Evolutionary conservation across 1,140 invertebrate species (phyloP).

Genomic region (Pogonomyrmex californicus): DNA sequence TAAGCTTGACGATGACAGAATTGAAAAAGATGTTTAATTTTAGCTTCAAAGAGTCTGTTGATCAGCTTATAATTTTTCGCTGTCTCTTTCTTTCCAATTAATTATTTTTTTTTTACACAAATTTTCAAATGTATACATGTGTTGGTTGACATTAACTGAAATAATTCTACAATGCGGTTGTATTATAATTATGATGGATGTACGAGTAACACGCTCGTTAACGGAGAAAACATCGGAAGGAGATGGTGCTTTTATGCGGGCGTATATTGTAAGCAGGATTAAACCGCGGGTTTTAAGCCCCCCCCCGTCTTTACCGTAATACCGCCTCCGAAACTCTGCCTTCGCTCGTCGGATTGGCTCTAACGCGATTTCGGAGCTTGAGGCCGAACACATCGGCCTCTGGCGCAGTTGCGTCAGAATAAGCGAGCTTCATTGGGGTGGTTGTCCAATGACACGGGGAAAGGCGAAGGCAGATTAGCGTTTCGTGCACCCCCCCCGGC

Average conservation of each 20-base stretch:
- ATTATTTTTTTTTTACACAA: neutral
- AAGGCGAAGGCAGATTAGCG: slow-evolving; percentile 26
- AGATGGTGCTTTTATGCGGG: slow-evolving; percentile 35
- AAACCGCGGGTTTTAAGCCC: slow-evolving; percentile 37
- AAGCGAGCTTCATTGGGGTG: slow-evolving; percentile 38
- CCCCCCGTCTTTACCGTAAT: slow-evolving; percentile 48
- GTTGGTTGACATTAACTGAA: neutral
- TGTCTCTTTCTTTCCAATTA: neutral
- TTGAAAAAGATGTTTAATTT: neutral
- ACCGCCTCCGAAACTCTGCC: slow-evolving; percentile 30
- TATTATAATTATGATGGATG: slow-evolving; percentile 30
- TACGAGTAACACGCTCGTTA: slow-evolving; percentile 13
- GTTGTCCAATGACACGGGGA: slow-evolving; percentile 37
- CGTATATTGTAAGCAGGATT: slow-evolving; percentile 40
- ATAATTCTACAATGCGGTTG: neutral
- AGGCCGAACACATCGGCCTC: slow-evolving; percentile 13
- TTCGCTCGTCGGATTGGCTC: slow-evolving; percentile 19
- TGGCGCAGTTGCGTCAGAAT: slow-evolving; percentile 16
- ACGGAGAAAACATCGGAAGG: slow-evolving; percentile 35
- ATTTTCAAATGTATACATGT: neutral
- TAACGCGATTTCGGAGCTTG: slow-evolving; percentile 47
- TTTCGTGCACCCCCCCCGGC: neutral
- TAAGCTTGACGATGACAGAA: neutral
- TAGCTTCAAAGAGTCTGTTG: neutral
- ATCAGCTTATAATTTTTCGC: neutral